Evolutionary conservation across 2,113 vertebrate species (phyloP), one percentile per base, ranked within the genome.

Genomic region (human (Homo sapiens)): DNA sequence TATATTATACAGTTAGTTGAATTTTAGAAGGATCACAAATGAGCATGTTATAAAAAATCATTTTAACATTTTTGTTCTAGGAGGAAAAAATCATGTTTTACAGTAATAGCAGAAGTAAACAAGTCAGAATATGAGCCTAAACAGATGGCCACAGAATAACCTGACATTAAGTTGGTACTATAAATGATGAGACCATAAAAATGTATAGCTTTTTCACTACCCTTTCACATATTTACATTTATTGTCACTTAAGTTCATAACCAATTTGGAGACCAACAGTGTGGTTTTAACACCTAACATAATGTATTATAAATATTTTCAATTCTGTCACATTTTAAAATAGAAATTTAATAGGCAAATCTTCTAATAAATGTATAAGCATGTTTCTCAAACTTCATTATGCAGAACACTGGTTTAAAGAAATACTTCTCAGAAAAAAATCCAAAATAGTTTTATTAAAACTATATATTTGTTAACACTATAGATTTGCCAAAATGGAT

Each of bases 381-480:
- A 38, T 73, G 11, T 76, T 92, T 95, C 50, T 78, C 66, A 76
- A 89, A 93, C 35, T 40, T 23, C 40, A 4, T 45, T 72, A 52
- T 14, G 6, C 11, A 87, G 17, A 89, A 89, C 1, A 81, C 9
- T 72, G 50, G 87, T 52, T 35, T 83, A 50, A 94, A 94, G 55
- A 93, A 27, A 25, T 38, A 52, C 1, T 80, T 80, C 35, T 93
- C 30, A 40, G 80, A 87, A 93, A 88, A 45, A 66, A 57, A 35
- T 8, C 35, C 8, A 80, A 96, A 96, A 88, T 48, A 38, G 2
- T 80, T 93, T 52, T 92, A 32, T 27, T 89, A 87, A 68, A 96
- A 75, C n/a, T 88, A 83, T 11, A 38, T 68, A 61, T 75, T 80
- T 11, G 45, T 30, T 79, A 85, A 52, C 70, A 59, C 13, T 61